Conservation (phyloP, 2,888 invertebrate species). For the Auanema sp. region DNA sequence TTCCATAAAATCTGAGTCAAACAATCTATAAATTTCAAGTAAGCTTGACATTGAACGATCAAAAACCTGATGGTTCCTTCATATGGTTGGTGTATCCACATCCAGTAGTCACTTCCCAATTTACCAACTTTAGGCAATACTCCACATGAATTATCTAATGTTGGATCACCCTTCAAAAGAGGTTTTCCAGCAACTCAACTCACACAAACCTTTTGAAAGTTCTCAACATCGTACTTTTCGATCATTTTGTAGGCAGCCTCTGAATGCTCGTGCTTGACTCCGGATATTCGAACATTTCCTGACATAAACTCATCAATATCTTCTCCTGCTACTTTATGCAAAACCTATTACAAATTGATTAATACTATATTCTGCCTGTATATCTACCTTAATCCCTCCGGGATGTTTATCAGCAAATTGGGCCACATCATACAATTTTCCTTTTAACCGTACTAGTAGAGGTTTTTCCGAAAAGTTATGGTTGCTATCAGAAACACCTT, state of each 20-base stretch:
- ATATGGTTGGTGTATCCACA: conserved; percentile 67
- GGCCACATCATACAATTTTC: conserved; percentile 54
- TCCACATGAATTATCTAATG: conserved; percentile 65
- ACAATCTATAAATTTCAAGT: conserved; percentile 58
- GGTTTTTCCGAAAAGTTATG: conserved; percentile 27
- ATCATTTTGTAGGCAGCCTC: conserved; percentile 59
- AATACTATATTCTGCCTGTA: conserved; percentile 8
- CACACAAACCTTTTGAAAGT: conserved; percentile 42
- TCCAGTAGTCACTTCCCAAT: conserved; percentile 65
- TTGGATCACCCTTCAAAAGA: conserved; percentile 60
- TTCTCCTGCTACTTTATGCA: conserved; percentile 52
- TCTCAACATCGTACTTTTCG: conserved; percentile 53
- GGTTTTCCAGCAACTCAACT: background rate
- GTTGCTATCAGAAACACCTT: too few species aligned
- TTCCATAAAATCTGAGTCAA: conserved; percentile 61
- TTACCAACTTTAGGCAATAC: conserved; percentile 65
- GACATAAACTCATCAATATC: conserved; percentile 50
- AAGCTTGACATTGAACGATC: too few species aligned
- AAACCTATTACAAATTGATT: conserved; percentile 30
- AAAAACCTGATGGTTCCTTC: conserved; percentile 63
- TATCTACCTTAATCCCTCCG: conserved; percentile 56
- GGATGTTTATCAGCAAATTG: conserved; percentile 59
- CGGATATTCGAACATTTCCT: conserved; percentile 51
- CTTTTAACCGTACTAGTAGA: conserved; percentile 48
- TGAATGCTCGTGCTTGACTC: conserved; percentile 59